phyloP scores from a whole-genome alignment of 1,140 invertebrate genomes.

The Drosophila setifemur region DNA sequence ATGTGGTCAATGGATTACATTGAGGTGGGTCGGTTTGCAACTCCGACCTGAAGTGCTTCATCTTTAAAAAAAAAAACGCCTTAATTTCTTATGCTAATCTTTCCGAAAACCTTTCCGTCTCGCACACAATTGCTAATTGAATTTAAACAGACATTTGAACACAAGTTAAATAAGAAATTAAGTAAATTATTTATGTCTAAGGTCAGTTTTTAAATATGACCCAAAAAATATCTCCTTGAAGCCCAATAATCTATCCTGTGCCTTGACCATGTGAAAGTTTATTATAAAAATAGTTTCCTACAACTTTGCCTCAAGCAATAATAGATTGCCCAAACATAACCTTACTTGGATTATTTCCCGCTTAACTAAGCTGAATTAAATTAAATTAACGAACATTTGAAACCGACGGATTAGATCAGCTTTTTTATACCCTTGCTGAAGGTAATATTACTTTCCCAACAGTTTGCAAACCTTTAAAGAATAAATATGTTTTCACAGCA shows the following conservation, averaged over 20 bases:
- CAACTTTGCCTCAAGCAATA: not conserved
- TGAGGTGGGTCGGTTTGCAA: constrained; percentile 24
- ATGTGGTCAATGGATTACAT: not conserved
- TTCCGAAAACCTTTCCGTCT: constrained; percentile 56
- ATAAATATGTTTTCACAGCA: too few species aligned
- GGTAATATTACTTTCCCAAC: too few species aligned
- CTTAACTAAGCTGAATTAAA: constrained; percentile 41
- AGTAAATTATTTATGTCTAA: constrained; percentile 8
- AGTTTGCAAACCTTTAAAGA: too few species aligned
- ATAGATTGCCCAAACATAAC: constrained; percentile 30
- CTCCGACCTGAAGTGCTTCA: not conserved
- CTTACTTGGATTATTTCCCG: constrained; percentile 25
- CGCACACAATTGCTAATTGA: constrained; percentile 48
- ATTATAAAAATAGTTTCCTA: not conserved
- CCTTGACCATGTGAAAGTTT: constrained; percentile 14
- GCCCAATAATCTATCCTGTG: not conserved
- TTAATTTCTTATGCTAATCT: constrained; percentile 20
- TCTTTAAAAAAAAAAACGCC: constrained; percentile 23
- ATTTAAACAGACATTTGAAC: constrained; percentile 25
- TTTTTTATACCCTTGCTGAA: too few species aligned
- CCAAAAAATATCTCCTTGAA: constrained; percentile 9
- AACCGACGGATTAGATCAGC: constrained; percentile 21
- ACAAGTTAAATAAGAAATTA: not conserved
- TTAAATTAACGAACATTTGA: constrained; percentile 20
- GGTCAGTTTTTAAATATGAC: constrained; percentile 8